phyloP scores from a whole-genome alignment of 2,888 invertebrate genomes.

The Rhimphoctona megacephalus region DNA sequence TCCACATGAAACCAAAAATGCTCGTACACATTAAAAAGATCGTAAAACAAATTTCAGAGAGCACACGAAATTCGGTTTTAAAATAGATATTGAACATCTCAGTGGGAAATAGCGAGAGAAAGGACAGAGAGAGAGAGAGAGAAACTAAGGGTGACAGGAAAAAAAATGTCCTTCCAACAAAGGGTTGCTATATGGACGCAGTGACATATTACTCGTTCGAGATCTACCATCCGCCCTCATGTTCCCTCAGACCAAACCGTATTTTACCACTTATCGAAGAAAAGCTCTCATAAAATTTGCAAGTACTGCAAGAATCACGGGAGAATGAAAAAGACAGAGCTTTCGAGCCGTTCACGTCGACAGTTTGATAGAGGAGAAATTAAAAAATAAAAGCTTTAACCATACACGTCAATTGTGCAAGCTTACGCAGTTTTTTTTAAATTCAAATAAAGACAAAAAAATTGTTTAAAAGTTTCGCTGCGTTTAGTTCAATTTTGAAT shows the following conservation, averaged over 20 bases:
- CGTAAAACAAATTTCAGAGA: background rate
- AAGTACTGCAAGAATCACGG: conserved; percentile 59
- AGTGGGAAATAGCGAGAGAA: background rate
- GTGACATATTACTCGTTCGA: conserved; percentile 60
- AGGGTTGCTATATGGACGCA: conserved; percentile 46
- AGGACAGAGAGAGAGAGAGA: background rate
- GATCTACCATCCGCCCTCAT: conserved; percentile 37
- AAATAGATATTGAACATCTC: conserved; percentile 45
- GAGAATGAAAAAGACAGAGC: conserved; percentile 6
- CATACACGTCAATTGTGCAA: background rate
- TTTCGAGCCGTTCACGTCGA: conserved; percentile 51
- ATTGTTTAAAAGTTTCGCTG: background rate
- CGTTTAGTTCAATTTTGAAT: background rate
- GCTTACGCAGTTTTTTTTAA: conserved; percentile 4
- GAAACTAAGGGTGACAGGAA: conserved; percentile 16
- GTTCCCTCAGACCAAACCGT: conserved; percentile 53
- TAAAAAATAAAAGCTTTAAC: conserved; percentile 8
- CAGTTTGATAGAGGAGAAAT: conserved; percentile 50
- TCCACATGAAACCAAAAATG: background rate
- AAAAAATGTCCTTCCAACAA: conserved; percentile 54
- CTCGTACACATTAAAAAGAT: background rate
- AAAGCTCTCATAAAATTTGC: conserved; percentile 69
- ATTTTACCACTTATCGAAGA: conserved; percentile 67
- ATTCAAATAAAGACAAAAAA: conserved; percentile 24
- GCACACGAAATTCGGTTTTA: conserved; percentile 29